phyloP scores from a whole-genome alignment of 2,113 vertebrate species.

The Natator depressus region DNA sequence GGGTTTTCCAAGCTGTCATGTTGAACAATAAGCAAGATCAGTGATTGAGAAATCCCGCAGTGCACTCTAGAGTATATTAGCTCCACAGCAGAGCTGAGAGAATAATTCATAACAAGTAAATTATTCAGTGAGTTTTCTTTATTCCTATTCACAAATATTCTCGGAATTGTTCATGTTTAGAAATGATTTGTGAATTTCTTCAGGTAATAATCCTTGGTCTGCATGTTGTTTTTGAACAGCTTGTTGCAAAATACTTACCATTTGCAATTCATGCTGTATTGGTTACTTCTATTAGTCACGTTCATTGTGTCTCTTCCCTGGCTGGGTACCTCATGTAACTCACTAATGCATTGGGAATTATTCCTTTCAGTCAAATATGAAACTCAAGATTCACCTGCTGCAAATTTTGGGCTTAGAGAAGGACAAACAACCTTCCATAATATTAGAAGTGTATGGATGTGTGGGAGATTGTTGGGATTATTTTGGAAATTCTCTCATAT shows the following conservation, averaged over 20 bases:
- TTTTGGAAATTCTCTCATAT: neutral
- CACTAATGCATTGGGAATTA: neutral
- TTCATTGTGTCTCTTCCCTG: neutral
- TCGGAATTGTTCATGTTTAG: neutral
- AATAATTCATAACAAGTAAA: neutral
- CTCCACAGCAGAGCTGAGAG: neutral
- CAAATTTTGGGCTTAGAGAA: neutral
- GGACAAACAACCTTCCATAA: neutral
- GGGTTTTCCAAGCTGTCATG: neutral
- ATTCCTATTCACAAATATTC: neutral
- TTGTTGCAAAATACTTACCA: neutral
- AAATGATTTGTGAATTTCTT: neutral
- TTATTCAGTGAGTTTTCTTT: neutral
- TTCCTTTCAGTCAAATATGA: neutral
- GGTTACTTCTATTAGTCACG: neutral
- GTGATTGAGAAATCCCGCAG: neutral
- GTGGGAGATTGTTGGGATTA: neutral
- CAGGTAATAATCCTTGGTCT: neutral
- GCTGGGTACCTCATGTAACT: neutral
- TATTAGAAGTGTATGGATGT: neutral
- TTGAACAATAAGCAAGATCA: neutral
- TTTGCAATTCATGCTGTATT: neutral
- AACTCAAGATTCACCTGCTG: neutral
- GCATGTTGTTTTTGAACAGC: neutral
- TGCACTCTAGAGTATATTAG: neutral